A percentile compares a stretch with the other conserved stretches of the same genome.
Conservation (phyloP, 2,113 vertebrate genomes). For the Pantherophis guttatus region DNA sequence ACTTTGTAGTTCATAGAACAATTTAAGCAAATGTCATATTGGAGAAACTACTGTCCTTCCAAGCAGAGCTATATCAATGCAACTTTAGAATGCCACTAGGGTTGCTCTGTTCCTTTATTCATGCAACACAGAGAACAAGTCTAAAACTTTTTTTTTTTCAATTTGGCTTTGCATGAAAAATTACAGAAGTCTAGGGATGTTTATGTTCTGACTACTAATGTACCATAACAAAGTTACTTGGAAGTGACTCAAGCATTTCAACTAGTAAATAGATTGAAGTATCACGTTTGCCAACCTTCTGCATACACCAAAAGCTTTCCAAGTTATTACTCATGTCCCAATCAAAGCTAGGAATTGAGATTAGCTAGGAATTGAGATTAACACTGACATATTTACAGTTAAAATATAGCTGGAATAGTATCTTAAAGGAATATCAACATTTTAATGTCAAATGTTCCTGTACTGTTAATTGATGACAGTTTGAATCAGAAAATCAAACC, state of each 20-base stretch:
- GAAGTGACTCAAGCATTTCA: not conserved
- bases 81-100: not conserved
- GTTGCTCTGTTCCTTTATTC: fast-evolving
- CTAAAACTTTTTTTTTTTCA: not conserved
- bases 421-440: not conserved
- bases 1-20: conserved; percentile 1
- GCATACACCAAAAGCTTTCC: not conserved
- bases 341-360: not conserved
- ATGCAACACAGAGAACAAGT: not conserved
- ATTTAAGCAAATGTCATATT: conserved; percentile 19
- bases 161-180: not conserved
- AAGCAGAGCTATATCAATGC: not conserved
- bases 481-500: not conserved
- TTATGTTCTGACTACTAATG: not conserved
- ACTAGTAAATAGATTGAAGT: not conserved
- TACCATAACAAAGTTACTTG: conserved; percentile 1
- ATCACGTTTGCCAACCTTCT: not conserved
- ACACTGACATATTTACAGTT: not conserved
- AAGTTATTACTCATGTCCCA: not conserved
- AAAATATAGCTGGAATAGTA: not conserved
- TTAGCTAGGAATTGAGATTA: not conserved
- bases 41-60: not conserved
- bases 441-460: not conserved
- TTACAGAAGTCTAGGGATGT: conserved; percentile 2
- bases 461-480: not conserved